These are phyloP conservation scores for Agelaius phoeniceus DNA, from an alignment of 2,113 vertebrate genomes.

Conservation along the genomic window DNA sequence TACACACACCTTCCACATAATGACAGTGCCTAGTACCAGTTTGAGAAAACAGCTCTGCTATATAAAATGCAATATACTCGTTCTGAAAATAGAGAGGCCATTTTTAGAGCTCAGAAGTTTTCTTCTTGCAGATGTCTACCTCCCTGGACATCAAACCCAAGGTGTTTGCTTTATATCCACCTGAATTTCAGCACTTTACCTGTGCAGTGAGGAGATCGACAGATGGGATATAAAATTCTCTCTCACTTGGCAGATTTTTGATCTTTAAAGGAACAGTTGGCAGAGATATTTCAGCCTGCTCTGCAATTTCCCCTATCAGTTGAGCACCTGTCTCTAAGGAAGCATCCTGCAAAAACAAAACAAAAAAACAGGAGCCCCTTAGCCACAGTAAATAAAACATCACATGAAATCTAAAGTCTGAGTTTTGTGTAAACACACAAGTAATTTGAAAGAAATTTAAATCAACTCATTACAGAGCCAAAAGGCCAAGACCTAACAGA, in stretches of 20 bases:
- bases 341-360: slow-evolving; percentile 35
- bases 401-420: neutral
- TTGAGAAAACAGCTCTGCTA: neutral
- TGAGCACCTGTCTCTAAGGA: slow-evolving; percentile 44
- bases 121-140: neutral
- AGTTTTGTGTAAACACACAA: neutral
- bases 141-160: neutral
- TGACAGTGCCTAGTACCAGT: neutral
- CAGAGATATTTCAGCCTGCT: slow-evolving; percentile 47
- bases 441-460: neutral
- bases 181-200: slow-evolving; percentile 68
- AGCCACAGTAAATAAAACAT: neutral
- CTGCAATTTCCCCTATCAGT: neutral
- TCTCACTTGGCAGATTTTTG: slow-evolving; percentile 72
- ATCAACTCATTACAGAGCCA: neutral
- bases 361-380: neutral
- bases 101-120: neutral
- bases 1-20: neutral
- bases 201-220: slow-evolving; percentile 95
- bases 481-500: neutral
- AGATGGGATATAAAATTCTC: slow-evolving; percentile 91
- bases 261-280: slow-evolving; percentile 48
- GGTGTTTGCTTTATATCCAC: neutral
- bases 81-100: neutral
- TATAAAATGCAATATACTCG: neutral